Evolutionary conservation across 2,888 invertebrate genomes (phyloP), one percentile per base, ranked within the genome.

Genomic region (Ypsolopha scabrella): DNA sequence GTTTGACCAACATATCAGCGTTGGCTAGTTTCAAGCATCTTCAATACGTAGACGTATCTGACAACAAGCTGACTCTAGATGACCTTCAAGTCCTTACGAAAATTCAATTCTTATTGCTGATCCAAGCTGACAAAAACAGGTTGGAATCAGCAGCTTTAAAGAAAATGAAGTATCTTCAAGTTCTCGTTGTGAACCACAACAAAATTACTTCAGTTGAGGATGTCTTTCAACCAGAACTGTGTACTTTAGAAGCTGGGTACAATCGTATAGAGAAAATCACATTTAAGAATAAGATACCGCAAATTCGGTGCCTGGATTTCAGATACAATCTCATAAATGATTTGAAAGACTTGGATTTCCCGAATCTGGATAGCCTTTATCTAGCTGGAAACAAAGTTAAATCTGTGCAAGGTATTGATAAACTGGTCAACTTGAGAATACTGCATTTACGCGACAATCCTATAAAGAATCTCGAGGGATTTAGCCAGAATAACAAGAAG

Each of bases 361-460:
- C 81, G 1, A 72, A 87, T 36, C 57, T 96, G 56, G 91, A 92
- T 60, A 91, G 92, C 58, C 75, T 96, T 1, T 95, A 94, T 70
- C 72, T 95, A 53, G 93, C 92, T 47, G 90, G 92, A 51, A 95
- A 95, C 70, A 90, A 90, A 41, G 89, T 95, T 48, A 80, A 80
- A 0, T 77, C 67, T 14, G 64, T 94, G n/a, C 80, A 87, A 41
- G 90, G 90, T 3, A 60, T 94, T n/a, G 86, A 88, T 11, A 78
- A 70, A 41, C 78, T 93, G 58, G 64, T 68, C 0, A 89, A 90
- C 60, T 71, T 96, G 53, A 88, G 89, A 54, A 89, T 92, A 13
- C 72, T 96, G 10, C 94, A 95, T 64, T 70, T 95, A 38, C 88
- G 94, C 0, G 87, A 88, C 45, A 96, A 96, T 72, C 87, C 83